Percentiles rank a stretch among this genome's conserved stretches.
These are phyloP conservation scores for Papilio glaucus DNA, from an alignment of 1,140 invertebrate species.

Conservation along the genomic window DNA sequence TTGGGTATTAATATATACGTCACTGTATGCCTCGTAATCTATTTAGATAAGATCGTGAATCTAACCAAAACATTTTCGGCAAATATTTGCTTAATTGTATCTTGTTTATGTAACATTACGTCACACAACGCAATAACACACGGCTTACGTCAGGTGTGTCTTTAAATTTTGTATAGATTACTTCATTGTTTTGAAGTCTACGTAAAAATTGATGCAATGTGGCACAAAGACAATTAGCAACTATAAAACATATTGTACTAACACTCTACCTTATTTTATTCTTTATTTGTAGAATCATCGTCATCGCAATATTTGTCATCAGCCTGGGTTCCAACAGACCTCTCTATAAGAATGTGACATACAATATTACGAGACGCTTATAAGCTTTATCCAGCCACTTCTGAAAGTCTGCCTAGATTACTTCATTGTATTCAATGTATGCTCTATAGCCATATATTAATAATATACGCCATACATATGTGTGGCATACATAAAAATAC, in stretches of 20 bases:
- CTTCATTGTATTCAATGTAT: no score
- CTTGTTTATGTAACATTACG: slow-evolving; percentile 47
- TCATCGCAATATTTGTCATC: neutral
- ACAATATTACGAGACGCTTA: no score
- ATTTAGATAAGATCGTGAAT: slow-evolving; percentile 14
- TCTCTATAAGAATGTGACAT: neutral
- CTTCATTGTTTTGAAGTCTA: slow-evolving; percentile 22
- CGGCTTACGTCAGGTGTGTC: slow-evolving; percentile 43
- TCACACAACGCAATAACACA: slow-evolving; percentile 47
- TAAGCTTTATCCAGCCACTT: no score
- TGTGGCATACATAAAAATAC: no score
- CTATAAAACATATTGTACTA: neutral
- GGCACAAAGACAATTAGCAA: neutral
- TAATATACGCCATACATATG: no score
- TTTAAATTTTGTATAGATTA: slow-evolving; percentile 37
- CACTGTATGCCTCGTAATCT: neutral
- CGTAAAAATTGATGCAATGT: slow-evolving; percentile 4
- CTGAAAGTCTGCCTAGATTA: no score
- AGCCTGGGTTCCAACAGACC: neutral
- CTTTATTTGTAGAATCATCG: neutral
- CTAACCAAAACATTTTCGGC: slow-evolving; percentile 41
- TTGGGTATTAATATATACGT: neutral
- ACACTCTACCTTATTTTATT: neutral
- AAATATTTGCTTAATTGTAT: slow-evolving; percentile 59
- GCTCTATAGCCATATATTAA: no score